Conservation (phyloP, 1,140 invertebrate species). For the Camponotus vicinus region DNA sequence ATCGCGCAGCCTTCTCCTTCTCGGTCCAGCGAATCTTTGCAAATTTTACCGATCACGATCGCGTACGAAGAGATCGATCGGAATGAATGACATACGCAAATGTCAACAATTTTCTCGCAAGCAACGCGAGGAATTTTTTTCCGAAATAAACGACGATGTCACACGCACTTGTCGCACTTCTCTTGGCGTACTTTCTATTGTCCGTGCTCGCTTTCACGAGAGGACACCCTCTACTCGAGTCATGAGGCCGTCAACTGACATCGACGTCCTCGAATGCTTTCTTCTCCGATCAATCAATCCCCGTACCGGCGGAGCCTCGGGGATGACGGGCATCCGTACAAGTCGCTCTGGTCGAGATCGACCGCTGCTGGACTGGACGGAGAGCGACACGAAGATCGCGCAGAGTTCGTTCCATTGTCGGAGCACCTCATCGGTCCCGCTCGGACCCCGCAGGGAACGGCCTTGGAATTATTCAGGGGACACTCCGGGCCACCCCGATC, state of each 20-base stretch:
- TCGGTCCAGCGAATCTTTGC: not conserved
- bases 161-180: slow-evolving; percentile 51
- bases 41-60: slow-evolving; percentile 7
- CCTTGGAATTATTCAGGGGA: not conserved
- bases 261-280: slow-evolving; percentile 67
- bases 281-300: slow-evolving; percentile 72
- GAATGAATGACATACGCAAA: not conserved
- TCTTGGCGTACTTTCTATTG: slow-evolving; percentile 40
- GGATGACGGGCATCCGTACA: slow-evolving; percentile 39
- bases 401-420: slow-evolving; percentile 49
- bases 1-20: slow-evolving; percentile 10
- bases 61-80: not conserved
- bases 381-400: slow-evolving; percentile 19
- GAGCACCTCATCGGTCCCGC: slow-evolving; percentile 59
- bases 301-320: slow-evolving; percentile 34
- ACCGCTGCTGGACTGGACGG: slow-evolving; percentile 8
- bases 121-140: not conserved
- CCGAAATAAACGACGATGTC: slow-evolving; percentile 11
- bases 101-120: not conserved
- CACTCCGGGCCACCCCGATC: not conserved
- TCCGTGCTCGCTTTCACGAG: slow-evolving; percentile 66
- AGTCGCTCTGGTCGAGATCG: not conserved
- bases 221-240: slow-evolving; percentile 68
- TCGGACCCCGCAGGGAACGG: not conserved
- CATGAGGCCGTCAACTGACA: slow-evolving; percentile 71